Evolutionary conservation across 2,113 vertebrate species (phyloP).

Genomic region (Pluvialis apricaria): DNA sequence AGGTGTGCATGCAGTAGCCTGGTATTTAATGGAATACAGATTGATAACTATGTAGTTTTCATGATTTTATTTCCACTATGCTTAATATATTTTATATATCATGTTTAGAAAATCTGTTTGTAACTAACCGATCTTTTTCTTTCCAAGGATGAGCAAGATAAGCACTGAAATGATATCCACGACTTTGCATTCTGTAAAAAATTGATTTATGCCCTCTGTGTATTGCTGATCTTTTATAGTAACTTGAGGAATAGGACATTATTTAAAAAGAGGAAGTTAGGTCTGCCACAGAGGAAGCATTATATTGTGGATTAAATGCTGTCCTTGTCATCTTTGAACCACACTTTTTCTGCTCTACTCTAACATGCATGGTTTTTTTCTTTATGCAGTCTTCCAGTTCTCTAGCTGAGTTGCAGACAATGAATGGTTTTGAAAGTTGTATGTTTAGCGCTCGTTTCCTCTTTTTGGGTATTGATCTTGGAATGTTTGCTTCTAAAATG

Average conservation of each 20-base stretch:
- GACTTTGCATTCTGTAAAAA: background rate
- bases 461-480: background rate
- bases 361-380: background rate
- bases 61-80: background rate
- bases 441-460: background rate
- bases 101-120: background rate
- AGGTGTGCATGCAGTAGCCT: background rate
- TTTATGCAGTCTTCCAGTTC: background rate
- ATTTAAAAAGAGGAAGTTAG: background rate
- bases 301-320: constrained; percentile 12
- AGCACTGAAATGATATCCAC: background rate
- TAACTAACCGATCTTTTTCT: background rate
- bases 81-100: background rate
- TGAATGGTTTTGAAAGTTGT: background rate
- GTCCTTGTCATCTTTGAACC: background rate
- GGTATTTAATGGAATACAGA: background rate
- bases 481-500: background rate
- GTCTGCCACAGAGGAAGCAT: constrained; percentile 5
- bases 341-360: background rate
- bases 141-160: background rate
- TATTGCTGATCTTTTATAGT: background rate
- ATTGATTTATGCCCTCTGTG: background rate
- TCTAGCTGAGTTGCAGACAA: background rate
- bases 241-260: background rate
- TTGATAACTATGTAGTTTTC: background rate